These are phyloP conservation scores for Halcyon senegalensis DNA, from an alignment of 2,113 vertebrate genomes.

Conservation along the genomic window DNA sequence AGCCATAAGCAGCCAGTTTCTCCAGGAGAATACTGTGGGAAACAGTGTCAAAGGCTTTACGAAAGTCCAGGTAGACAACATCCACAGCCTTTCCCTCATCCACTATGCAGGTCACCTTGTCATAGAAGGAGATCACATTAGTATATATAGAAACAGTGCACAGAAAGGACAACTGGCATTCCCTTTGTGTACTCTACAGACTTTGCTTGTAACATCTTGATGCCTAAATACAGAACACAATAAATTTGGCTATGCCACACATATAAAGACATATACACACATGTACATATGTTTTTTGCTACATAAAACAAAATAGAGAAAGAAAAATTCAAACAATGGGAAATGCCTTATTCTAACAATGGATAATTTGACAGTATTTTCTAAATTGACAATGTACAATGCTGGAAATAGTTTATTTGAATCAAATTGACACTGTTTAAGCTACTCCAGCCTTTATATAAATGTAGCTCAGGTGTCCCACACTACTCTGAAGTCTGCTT, in stretches of 20 bases:
- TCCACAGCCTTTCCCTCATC: not conserved
- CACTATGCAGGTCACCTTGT: not conserved
- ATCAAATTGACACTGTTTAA: not conserved
- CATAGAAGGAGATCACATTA: not conserved
- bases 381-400: not conserved
- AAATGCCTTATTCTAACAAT: not conserved
- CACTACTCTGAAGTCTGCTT: not conserved
- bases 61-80: not conserved
- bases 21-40: too few species aligned
- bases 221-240: not conserved
- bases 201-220: not conserved
- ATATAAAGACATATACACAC: not conserved
- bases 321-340: not conserved
- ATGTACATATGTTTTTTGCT: not conserved
- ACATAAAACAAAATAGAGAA: not conserved
- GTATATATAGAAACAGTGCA: not conserved
- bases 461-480: not conserved
- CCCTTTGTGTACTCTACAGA: not conserved
- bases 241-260: not conserved
- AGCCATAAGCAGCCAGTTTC: too few species aligned
- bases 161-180: not conserved
- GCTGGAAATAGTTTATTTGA: not conserved
- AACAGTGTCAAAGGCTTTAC: too few species aligned
- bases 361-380: not conserved
- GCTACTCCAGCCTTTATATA: not conserved